Evolutionary conservation across 1,140 invertebrate species (phyloP), one percentile per base, ranked within the genome.

Genomic region (Drosophila gunungcola): DNA sequence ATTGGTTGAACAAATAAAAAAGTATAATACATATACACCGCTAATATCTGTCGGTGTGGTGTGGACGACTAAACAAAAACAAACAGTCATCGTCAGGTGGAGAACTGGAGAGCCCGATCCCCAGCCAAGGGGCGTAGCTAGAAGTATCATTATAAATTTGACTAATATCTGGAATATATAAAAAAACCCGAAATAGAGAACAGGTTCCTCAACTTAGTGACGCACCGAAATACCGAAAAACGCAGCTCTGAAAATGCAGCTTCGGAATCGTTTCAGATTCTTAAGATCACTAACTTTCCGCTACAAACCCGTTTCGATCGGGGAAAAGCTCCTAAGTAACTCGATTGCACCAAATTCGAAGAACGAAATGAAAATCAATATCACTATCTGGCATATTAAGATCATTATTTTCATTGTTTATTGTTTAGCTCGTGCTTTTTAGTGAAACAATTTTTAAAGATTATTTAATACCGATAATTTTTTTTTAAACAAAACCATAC

Each of bases 81-180:
- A 75, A 75, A 75, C 62, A 75, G 53, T 75, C 73, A 75, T 57
- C 48, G 73, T 76, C 73, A 67, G 73, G 72, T 76, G 73, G 36
- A 45, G 34, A 12, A 10, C 29, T 29, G 6, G 27, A 42, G 69
- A 54, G 68, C 41, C 12, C 41, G 10, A 70, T 48, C 27, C 42
- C 42, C 41, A 54, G 42, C 36, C 29, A 6, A 49, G n/a, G 41
- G 62, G 65, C 3, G 38, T 34, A n/a, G 42, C 42, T 46, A 29
- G 34, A 48, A 49, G 46, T 41, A 72, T 72, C 51, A 70, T 72
- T 70, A 70, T 70, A 13, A 48, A 72, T 72, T 72, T 72, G 52
- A 72, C 65, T 70, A 72, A 70, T 70, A 72, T 72, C 68, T 72
- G 65, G 65, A 57, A 56, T 52, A 29, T 32, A 11, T 36, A 32